phyloP scores from a whole-genome alignment of 1,140 invertebrate species.

The Mercenaria mercenaria region DNA sequence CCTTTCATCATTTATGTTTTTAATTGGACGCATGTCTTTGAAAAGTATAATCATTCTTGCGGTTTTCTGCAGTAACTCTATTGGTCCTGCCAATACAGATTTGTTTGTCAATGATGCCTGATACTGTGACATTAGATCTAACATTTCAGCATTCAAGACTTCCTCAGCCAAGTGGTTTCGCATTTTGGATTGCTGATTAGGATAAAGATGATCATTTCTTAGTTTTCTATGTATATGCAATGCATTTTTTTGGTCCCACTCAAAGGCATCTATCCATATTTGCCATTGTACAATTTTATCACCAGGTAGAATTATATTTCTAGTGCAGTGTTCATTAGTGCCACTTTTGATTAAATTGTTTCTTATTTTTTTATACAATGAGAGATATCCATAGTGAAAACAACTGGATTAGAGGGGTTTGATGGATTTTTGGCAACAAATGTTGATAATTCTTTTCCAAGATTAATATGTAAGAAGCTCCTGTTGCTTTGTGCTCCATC shows the following conservation, averaged over 20 bases:
- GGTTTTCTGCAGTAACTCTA: conserved; percentile 36
- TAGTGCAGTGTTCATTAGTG: neutral
- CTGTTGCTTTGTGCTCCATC: conserved; percentile 63
- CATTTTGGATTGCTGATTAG: conserved; percentile 49
- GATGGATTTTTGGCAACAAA: neutral
- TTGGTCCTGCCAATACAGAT: neutral
- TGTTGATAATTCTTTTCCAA: neutral
- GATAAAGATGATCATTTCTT: conserved; percentile 34
- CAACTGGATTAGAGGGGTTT: neutral
- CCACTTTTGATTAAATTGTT: conserved; percentile 60
- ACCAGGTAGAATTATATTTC: conserved; percentile 2
- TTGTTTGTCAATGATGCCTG: neutral
- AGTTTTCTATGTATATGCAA: conserved; percentile 49
- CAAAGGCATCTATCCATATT: conserved; percentile 10
- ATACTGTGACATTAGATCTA: conserved; percentile 35
- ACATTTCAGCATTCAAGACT: conserved; percentile 47
- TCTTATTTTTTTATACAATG: conserved; percentile 55
- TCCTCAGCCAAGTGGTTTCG: conserved; percentile 67
- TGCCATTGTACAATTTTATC: conserved; percentile 26
- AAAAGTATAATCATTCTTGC: conserved; percentile 43
- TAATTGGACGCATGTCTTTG: conserved; percentile 49
- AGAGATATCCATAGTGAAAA: neutral
- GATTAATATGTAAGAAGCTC: conserved; percentile 22
- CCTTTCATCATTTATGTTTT: neutral
- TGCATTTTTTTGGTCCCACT: conserved; percentile 40